phyloP scores from a whole-genome alignment of 1,140 invertebrate species.

The Plodia interpunctella region DNA sequence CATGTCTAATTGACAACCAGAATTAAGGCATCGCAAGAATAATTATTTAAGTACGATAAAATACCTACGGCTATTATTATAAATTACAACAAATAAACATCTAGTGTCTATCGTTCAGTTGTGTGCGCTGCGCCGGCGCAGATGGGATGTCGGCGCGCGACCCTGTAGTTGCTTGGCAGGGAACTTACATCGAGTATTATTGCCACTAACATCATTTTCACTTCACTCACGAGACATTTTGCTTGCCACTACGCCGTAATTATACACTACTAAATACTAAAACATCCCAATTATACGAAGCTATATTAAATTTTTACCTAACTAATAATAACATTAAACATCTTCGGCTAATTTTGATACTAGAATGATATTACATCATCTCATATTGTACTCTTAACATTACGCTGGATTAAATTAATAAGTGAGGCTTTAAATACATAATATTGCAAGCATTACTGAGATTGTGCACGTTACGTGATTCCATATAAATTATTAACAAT shows the following conservation, averaged over 20 bases:
- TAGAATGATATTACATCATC: constrained; percentile 78
- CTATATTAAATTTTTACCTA: constrained; percentile 78
- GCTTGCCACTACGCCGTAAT: constrained; percentile 71
- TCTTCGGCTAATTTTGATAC: constrained; percentile 79
- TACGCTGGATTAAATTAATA: constrained; percentile 73
- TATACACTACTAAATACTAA: constrained; percentile 74
- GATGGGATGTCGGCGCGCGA: constrained; percentile 22
- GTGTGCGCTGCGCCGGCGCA: constrained; percentile 35
- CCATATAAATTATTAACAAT: constrained; percentile 41
- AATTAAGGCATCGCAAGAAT: constrained; percentile 79
- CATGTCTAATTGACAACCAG: constrained; percentile 79
- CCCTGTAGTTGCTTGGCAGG: constrained; percentile 62
- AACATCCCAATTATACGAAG: constrained; percentile 78
- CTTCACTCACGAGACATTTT: constrained; percentile 67
- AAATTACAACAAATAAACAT: constrained; percentile 75
- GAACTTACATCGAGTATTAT: constrained; percentile 73
- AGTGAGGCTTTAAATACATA: constrained; percentile 70
- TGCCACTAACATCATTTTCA: constrained; percentile 66
- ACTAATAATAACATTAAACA: constrained; percentile 75
- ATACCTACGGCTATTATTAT: constrained; percentile 78
- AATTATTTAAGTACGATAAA: constrained; percentile 78
- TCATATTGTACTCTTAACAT: constrained; percentile 79
- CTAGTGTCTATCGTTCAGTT: constrained; percentile 69
- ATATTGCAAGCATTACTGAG: constrained; percentile 78
- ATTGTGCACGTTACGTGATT: constrained; percentile 74